phyloP scores from a whole-genome alignment of 2,797 vertebrate species.

The Ceryle rudis region DNA sequence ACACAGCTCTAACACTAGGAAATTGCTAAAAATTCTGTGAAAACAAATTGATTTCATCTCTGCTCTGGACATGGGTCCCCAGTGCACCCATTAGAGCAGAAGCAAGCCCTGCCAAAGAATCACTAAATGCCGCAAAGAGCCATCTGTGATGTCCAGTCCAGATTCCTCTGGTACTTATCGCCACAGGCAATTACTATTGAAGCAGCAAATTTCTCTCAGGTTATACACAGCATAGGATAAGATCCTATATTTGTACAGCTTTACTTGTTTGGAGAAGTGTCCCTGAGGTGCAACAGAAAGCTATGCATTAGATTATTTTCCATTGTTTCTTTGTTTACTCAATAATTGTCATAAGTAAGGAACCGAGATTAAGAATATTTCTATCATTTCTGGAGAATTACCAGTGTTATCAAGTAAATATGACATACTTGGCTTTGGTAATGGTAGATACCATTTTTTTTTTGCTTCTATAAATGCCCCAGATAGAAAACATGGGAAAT shows the following conservation, averaged over 20 bases:
- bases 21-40: slow-evolving; percentile 29
- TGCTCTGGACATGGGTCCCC: not conserved
- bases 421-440: not conserved
- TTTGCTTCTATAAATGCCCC: not conserved
- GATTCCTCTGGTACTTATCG: not conserved
- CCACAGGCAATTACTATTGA: not conserved
- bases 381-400: not conserved
- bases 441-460: not conserved
- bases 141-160: not conserved
- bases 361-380: not conserved
- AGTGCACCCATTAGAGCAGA: not conserved
- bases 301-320: not conserved
- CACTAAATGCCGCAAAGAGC: not conserved
- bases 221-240: not conserved
- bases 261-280: not conserved
- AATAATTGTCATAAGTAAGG: not conserved
- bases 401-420: not conserved
- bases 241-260: not conserved
- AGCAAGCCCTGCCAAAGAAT: not conserved
- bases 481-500: not conserved
- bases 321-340: not conserved
- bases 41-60: slow-evolving; percentile 19
- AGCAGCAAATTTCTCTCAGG: not conserved
- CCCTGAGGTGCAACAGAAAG: not conserved
- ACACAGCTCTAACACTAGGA: not conserved